Evolutionary conservation across 2,888 invertebrate species (phyloP).

Genomic region (Thymelicus acteon): DNA sequence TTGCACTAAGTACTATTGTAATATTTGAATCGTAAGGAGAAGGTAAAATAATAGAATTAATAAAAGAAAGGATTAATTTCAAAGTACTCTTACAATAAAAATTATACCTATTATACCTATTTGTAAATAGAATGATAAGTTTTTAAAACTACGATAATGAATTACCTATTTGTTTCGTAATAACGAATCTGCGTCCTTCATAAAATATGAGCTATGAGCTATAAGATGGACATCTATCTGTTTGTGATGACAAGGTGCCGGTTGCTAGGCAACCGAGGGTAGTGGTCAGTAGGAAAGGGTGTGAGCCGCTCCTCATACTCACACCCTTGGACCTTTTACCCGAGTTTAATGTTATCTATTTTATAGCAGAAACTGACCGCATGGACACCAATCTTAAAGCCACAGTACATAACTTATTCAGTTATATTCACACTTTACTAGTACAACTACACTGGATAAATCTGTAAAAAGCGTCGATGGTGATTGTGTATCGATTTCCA

Average conservation of each 20-base stretch:
- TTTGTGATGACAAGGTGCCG: conserved; percentile 82
- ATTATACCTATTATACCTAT: too few species aligned
- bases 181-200: conserved; percentile 5
- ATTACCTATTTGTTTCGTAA: neutral
- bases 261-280: conserved; percentile 80
- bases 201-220: neutral
- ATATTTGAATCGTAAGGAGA: too few species aligned
- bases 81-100: too few species aligned
- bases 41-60: too few species aligned
- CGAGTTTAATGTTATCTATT: conserved; percentile 58
- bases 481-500: too few species aligned
- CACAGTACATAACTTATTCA: too few species aligned
- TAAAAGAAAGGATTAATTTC: too few species aligned
- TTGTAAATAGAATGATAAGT: too few species aligned
- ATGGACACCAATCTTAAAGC: conserved; percentile 22
- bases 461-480: too few species aligned
- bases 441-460: too few species aligned
- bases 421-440: too few species aligned
- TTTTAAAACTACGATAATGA: too few species aligned
- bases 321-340: conserved; percentile 51
- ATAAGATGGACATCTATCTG: conserved; percentile 61
- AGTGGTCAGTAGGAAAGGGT: conserved; percentile 69
- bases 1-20: neutral
- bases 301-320: conserved; percentile 76
- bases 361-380: conserved; percentile 69